Evolutionary conservation across 2,888 invertebrate species (phyloP), one percentile per base, ranked within the genome.

Genomic region (Caradrina kadenii): DNA sequence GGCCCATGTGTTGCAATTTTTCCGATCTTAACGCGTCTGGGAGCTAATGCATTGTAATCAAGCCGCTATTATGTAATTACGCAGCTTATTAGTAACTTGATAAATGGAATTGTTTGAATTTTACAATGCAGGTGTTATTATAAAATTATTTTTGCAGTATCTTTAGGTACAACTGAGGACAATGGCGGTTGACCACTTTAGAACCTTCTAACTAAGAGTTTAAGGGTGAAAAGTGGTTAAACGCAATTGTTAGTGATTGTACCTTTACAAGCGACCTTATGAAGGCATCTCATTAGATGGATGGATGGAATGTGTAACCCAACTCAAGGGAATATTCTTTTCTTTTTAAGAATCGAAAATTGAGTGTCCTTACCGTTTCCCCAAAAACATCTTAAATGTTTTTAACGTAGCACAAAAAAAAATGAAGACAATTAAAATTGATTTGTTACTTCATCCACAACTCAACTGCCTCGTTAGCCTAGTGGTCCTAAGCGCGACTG

Each of bases 1-100:
- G 54, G 70, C 83, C n/a, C 82, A 84, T 81, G 73, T 71, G 81
- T 84, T 86, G 87, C 87, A 89, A 83, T 81, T 83, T 81, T 86
- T 86, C 73, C 59, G 55, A 76, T 82, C 82, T 72, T 85, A 78
- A 85, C 86, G 58, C 61, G 59, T 52, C 69, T 63, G 49, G 13
- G 54, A 67, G 55, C 69, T 79, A 81, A 54, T 76, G 70, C 81
- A 80, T 72, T 76, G 69, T 79, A 79, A 84, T 83, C 74, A 76
- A 65, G 65, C 62, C n/a, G 61, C 59, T 73, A 79, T 84, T 73
- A 70, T 63, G 69, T 71, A 68, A 73, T 81, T 74, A 63, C 21
- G 17, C 10, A 59, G 66, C 65, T 67, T 60, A 63, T 76, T 67
- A 78, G 56, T 53, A 61, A 61, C 21, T 42, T 49, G 8, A 17